Base-by-base conservation (phyloP, 2,888 invertebrate species). In the Eustalomyia histrio region DNA sequence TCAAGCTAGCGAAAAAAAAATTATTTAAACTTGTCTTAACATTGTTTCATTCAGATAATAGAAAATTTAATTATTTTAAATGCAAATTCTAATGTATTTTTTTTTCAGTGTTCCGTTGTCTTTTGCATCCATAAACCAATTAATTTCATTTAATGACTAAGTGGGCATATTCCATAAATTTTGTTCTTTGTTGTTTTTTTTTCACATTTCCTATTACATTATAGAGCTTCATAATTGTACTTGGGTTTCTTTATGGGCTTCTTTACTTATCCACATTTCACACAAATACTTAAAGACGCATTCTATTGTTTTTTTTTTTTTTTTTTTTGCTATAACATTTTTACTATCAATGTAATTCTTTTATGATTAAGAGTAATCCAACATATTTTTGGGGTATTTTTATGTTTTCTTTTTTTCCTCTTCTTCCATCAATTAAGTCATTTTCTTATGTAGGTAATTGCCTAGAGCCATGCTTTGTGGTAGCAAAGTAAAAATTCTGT, bases 81-180 rank as follows among this genome's bases (percentile, higher is more conserved):
- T n/a, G n/a, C n/a, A n/a, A n/a, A n/a, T n/a, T n/a, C n/a, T n/a
- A n/a, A n/a, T n/a, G 29, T 6, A 29, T 29, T 6, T 6, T 29
- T 29, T 7, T 3, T 29, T 29, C 29, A 29, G 29, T 29, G 39
- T 39, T 39, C 1, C 12, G 10, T 12, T 14, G 14, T 39, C 39
- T 39, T n/a, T n/a, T 39, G 12, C 39, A 39, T 12, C 55, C 29
- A 72, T 43, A 47, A 72, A 55, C 1, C 33, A 72, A 72, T 72
- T 63, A 63, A 72, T 55, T 47, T 72, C 17, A 29, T 55, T 63
- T 47, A 33, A 63, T 72, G 33, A 61, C 21, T 39, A 16, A 52
- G 24, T 24, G 24, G 52, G 16, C 8, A 53, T 24, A 39, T n/a
- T 71, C 58, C 39, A 71, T 16, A 52, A 39, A 29, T 21, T 52